Base-by-base conservation (phyloP, 2,888 invertebrate genomes). In the Drosophila mulleri region DNA sequence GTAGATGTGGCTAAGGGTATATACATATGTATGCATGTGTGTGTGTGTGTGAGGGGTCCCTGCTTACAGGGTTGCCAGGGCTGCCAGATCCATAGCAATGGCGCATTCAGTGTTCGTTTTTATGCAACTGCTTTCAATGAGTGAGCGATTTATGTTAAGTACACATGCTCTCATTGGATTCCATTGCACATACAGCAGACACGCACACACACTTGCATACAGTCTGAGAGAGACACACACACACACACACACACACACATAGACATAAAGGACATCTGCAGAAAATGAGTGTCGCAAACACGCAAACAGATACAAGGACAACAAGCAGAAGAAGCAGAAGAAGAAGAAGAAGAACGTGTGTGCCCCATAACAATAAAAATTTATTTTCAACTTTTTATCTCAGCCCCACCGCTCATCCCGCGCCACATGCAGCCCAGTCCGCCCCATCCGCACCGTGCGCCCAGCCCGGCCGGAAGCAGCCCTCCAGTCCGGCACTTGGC, bases 141-240 rank as follows among this genome's bases (percentile, higher is more conserved):
- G 84, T 85, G 84, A 85, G 84, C 84, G 88, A 85, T 85, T 85
- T 85, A 85, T 85, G 84, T 85, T 85, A 84, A 88, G 84, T 88
- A 88, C 88, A 86, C 89, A 88, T 83, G 88, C 88, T 85, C 86
- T 88, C 83, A 84, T 84, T 86, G 83, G 88, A 79, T 85, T 88
- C 80, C 83, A 75, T 73, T 79, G 78, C 78, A 83, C 68, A 75
- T 66, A 75, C 69, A 61, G 42, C 37, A n/a, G 60, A 60, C 39
- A 63, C 59, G 26, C 26, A 26, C 26, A 52, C 44, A 23, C 20
- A 59, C 26, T n/a, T 48, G 48, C 54, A 65, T 48, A 48, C 35
- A 72, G 35, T 16, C 47, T 47, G 47, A 20, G 32, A 42, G 16
- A 45, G 9, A 32, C 32, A 39, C 41, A 52, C 29, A 59, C 35